Evolutionary conservation across 2,113 vertebrate species (phyloP).

Genomic region (Pluvialis apricaria): DNA sequence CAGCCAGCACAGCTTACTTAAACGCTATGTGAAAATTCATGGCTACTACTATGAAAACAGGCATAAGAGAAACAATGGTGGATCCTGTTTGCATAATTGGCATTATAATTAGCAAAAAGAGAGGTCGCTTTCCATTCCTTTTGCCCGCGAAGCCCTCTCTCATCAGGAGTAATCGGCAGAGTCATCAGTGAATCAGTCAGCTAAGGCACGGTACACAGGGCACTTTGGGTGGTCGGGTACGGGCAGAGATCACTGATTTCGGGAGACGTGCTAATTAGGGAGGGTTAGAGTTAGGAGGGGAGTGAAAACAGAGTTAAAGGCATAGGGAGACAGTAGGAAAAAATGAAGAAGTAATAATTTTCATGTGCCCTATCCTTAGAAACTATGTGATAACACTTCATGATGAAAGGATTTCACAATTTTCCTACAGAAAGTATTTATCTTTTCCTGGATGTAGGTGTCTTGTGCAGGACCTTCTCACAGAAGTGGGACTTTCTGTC

Average conservation of each 20-base stretch:
- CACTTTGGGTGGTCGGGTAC: background rate
- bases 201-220: background rate
- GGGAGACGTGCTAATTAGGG: background rate
- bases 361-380: background rate
- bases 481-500: background rate
- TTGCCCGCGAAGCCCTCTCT: background rate
- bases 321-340: background rate
- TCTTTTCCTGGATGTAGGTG: background rate
- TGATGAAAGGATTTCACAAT: background rate
- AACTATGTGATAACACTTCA: background rate
- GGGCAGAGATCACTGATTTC: background rate
- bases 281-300: background rate
- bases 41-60: background rate
- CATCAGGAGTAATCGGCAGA: background rate
- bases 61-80: background rate
- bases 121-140: constrained; percentile 20
- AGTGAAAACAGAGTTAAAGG: background rate
- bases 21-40: background rate
- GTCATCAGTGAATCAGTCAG: background rate
- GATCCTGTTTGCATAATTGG: background rate
- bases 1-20: background rate
- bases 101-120: constrained; percentile 18
- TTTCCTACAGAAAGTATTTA: background rate
- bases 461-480: background rate
- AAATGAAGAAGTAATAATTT: background rate